Percentiles rank a stretch among this genome's conserved stretches.
Conservation (phyloP, 2,888 invertebrate species). For the Rapana venosa region DNA sequence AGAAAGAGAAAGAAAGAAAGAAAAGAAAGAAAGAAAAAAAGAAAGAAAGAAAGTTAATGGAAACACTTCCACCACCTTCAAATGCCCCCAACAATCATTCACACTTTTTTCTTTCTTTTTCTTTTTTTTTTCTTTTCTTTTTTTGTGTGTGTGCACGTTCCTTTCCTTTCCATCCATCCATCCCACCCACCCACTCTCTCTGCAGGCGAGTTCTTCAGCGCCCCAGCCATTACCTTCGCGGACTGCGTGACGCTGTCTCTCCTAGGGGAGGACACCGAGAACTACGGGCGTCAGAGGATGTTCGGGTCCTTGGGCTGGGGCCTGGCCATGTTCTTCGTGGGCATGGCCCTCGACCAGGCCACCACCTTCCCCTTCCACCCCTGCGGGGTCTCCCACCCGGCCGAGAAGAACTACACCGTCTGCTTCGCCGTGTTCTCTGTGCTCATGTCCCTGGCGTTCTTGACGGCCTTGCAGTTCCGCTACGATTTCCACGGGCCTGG, state of each 20-base stretch:
- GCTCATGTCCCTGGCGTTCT: slow-evolving; percentile 95
- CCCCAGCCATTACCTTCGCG: slow-evolving; percentile 95
- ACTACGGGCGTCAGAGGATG: slow-evolving; percentile 97
- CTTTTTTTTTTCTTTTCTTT: too few relatives aligned
- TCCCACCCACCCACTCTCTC: background rate
- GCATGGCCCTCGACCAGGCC: slow-evolving; percentile 90
- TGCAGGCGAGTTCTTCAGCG: slow-evolving; percentile 92
- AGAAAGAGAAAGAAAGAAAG: too few relatives aligned
- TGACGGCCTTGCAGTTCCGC: slow-evolving; percentile 92
- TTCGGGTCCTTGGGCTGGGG: slow-evolving; percentile 98
- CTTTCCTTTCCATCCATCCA: background rate
- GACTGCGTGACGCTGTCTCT: slow-evolving; percentile 82
- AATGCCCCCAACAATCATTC: too few relatives aligned
- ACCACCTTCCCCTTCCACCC: slow-evolving; percentile 96
- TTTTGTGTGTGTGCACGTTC: too few relatives aligned
- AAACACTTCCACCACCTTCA: too few relatives aligned
- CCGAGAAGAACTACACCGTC: slow-evolving; percentile 98
- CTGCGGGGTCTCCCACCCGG: slow-evolving; percentile 87
- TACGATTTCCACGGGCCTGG: slow-evolving; percentile 78
- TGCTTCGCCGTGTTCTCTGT: slow-evolving; percentile 99
- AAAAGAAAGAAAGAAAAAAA: too few relatives aligned
- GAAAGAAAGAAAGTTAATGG: too few relatives aligned
- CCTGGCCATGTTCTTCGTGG: slow-evolving; percentile 98
- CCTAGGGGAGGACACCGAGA: slow-evolving; percentile 86
- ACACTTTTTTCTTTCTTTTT: too few relatives aligned